Evolutionary conservation across 2,888 invertebrate species (phyloP), one percentile per base, ranked within the genome.

Genomic region (Eristalis intricaria): DNA sequence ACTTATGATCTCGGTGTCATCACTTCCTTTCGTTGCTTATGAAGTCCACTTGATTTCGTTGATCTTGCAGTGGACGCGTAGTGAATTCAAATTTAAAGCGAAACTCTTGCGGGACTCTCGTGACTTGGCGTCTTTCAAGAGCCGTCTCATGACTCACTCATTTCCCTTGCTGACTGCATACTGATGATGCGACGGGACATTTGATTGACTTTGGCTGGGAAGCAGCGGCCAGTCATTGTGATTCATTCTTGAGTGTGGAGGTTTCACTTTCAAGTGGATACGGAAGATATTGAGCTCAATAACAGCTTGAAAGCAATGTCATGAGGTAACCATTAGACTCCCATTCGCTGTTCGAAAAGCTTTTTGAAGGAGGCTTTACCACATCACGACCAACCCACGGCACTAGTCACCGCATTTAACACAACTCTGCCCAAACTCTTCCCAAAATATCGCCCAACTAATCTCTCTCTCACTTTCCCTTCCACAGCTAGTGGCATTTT

Each of bases 401-500:
- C 2, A 2, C 26, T 4, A 26, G 26, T 4, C 26, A 26, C 26
- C 26, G 26, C 32, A 32, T 32, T 32, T 7, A 4, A 32, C 32
- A 32, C 4, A 10, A 32, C 1, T 38, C 38, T 1, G 0, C 38
- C 38, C 0, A 13, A 13, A 2, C 13, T 38, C 38, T 13, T 38
- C 13, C 13, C 13, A 13, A 38, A 3, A 32, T 0, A 4, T 29
- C 5, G 10, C n/a, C 5, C 19, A 50, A 2, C 50, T 50, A 50
- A 50, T 2, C 19, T 56, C 23, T 32, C 32, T 56, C 29, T 23
- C n/a, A n/a, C 7, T 23, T 63, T 38, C 40, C 40, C 38, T 60
- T 77, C 73, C 75, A n/a, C 66, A 93, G 93, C 91, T 35, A 91
- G 90, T 66, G 91, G 91, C 10, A 90, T 91, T 75, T 90, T 95